Evolutionary conservation across 2,113 vertebrate genomes (phyloP).

Genomic region (Peromyscus leucopus): DNA sequence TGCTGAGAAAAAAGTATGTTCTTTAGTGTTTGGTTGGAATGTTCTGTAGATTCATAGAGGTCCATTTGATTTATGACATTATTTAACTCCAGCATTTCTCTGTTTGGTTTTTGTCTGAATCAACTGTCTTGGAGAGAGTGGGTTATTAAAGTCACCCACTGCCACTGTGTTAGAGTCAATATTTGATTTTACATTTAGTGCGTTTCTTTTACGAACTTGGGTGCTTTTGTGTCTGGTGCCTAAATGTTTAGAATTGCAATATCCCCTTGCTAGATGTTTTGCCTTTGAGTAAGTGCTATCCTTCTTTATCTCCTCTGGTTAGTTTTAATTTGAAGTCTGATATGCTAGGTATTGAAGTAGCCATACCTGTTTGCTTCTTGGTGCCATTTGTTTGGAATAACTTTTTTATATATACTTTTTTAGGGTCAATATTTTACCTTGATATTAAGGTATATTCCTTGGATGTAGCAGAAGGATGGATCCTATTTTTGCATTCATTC

Average conservation of each 20-base stretch:
- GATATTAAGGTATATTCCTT: background rate
- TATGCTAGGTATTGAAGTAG: background rate
- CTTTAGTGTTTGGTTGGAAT: background rate
- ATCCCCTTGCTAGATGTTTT: background rate
- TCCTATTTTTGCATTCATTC: background rate
- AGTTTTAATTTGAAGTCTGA: background rate
- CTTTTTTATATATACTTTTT: background rate
- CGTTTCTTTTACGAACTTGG: background rate
- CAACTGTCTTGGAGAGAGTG: background rate
- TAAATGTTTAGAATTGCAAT: background rate
- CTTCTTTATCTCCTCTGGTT: background rate
- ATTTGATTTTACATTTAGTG: background rate
- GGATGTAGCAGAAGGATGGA: background rate
- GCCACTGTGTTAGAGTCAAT: background rate
- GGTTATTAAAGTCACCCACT: background rate
- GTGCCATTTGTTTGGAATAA: background rate
- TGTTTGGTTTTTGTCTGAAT: background rate
- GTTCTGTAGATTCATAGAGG: background rate
- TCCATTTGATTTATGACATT: background rate
- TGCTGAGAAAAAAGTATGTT: background rate
- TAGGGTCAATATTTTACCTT: background rate
- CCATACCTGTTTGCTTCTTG: background rate
- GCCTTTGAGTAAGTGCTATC: background rate
- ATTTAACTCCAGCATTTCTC: background rate
- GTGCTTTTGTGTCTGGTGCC: background rate